These are phyloP conservation scores for Archips xylosteana DNA, from an alignment of 2,888 invertebrate species.

Conservation along the genomic window DNA sequence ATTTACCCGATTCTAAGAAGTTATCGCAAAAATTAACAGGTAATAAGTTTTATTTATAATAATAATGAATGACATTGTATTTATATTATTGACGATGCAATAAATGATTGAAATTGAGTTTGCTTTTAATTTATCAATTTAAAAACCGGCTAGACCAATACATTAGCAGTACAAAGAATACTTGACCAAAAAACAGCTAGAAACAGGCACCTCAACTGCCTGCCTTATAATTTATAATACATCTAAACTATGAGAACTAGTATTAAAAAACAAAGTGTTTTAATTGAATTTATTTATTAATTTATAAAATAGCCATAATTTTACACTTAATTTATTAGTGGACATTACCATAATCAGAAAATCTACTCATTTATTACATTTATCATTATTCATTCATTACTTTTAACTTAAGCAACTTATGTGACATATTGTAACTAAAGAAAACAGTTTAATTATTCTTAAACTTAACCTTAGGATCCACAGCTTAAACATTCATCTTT, in stretches of 20 bases:
- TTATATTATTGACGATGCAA: conserved; percentile 16
- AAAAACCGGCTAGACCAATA: too few species aligned
- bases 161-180: too few species aligned
- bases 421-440: background rate
- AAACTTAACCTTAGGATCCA: conserved; percentile 86
- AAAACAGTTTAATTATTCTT: background rate
- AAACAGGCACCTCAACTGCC: too few species aligned
- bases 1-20: conserved; percentile 98
- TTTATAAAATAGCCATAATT: conserved; percentile 2
- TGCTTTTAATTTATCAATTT: background rate
- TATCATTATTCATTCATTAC: background rate
- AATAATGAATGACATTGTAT: conserved; percentile 11
- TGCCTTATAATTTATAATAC: too few species aligned
- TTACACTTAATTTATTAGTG: background rate
- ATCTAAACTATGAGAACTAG: too few species aligned
- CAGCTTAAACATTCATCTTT: conserved; percentile 95
- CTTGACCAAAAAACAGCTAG: too few species aligned
- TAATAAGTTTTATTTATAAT: background rate
- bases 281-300: background rate
- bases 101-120: background rate
- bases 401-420: background rate
- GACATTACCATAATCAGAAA: background rate
- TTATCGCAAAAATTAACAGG: conserved; percentile 90
- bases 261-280: background rate
- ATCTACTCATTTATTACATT: background rate